phyloP scores from a whole-genome alignment of 1,140 invertebrate species.

The Sinonovacula constricta region DNA sequence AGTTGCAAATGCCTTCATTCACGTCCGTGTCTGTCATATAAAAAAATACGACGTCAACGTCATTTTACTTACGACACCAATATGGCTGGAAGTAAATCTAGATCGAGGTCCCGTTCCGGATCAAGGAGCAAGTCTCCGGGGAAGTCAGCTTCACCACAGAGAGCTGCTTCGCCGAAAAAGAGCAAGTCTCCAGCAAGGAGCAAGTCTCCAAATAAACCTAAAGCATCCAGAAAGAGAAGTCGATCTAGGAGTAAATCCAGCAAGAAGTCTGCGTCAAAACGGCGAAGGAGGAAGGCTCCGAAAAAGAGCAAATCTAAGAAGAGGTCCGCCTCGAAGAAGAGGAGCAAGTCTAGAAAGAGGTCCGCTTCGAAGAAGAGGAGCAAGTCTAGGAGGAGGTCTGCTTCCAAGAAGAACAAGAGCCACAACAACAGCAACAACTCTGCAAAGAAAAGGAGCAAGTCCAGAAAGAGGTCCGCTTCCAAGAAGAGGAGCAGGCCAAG shows the following conservation, averaged over 20 bases:
- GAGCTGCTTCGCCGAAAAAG: background rate
- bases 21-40: slow-evolving; percentile 43
- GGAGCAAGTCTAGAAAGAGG: slow-evolving; percentile 21
- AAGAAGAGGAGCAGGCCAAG: slow-evolving; percentile 11
- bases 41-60: background rate
- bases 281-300: slow-evolving; percentile 6
- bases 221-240: background rate
- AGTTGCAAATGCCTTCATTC: too few relatives aligned
- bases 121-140: slow-evolving; percentile 20
- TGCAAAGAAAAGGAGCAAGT: slow-evolving; percentile 19
- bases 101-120: slow-evolving; percentile 34
- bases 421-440: background rate
- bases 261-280: slow-evolving; percentile 33
- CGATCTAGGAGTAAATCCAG: slow-evolving; percentile 20
- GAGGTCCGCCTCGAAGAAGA: slow-evolving; percentile 10
- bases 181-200: background rate
- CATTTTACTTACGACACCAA: slow-evolving; percentile 15
- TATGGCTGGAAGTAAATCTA: slow-evolving; percentile 41
- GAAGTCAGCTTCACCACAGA: background rate
- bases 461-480: slow-evolving; percentile 6
- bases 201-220: too few relatives aligned
- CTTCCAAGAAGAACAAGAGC: slow-evolving; percentile 2
- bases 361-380: slow-evolving; percentile 3
- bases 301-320: slow-evolving; percentile 3
- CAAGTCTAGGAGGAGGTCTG: slow-evolving; percentile 14